Conservation (phyloP, 2,888 invertebrate genomes). For the Ochlodes sylvanus region DNA sequence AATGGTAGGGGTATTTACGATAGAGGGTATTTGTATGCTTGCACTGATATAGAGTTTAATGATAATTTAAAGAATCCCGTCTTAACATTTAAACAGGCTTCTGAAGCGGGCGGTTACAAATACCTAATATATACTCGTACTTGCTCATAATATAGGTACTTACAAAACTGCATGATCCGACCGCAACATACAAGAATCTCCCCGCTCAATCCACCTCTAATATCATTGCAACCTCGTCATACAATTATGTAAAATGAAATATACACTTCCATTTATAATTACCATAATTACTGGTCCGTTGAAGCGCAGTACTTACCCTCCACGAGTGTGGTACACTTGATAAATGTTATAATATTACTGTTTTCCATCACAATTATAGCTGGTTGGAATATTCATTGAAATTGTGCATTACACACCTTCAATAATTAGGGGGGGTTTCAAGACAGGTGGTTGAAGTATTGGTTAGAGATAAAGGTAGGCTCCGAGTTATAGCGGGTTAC, state of each 20-base stretch:
- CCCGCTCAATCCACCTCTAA: neutral
- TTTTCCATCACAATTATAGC: constrained; percentile 19
- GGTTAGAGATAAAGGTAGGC: neutral
- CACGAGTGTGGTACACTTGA: constrained; percentile 18
- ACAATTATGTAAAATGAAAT: constrained; percentile 24
- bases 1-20: too few relatives aligned
- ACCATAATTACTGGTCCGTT: constrained; percentile 12
- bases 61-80: too few relatives aligned
- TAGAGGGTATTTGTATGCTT: too few relatives aligned
- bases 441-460: constrained; percentile 16
- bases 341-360: constrained; percentile 21
- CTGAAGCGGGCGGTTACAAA: too few relatives aligned
- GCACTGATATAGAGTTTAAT: too few relatives aligned
- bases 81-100: too few relatives aligned
- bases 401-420: constrained; percentile 16
- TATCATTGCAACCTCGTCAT: neutral
- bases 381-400: constrained; percentile 17
- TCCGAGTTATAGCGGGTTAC: neutral
- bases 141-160: too few relatives aligned
- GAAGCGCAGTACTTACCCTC: neutral
- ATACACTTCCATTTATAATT: constrained; percentile 13
- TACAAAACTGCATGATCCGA: too few relatives aligned
- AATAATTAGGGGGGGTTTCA: constrained; percentile 7
- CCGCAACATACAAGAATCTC: too few relatives aligned
- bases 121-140: too few relatives aligned